Conservation (phyloP, 2,888 invertebrate genomes). For the Cerastoderma edule region DNA sequence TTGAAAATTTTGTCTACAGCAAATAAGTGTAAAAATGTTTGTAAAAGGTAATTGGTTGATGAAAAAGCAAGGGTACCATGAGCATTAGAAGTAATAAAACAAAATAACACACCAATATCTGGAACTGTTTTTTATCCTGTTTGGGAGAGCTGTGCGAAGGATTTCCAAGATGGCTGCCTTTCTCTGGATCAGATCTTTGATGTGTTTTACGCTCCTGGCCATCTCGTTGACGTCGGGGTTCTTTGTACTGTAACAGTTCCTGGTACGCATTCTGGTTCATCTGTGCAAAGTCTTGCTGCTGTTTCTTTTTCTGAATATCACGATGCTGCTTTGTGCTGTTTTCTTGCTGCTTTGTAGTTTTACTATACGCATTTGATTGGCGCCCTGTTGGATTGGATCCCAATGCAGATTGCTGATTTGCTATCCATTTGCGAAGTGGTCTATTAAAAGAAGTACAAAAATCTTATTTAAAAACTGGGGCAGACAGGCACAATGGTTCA, state of each 20-base stretch:
- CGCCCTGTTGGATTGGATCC: conserved; percentile 14
- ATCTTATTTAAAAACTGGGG: too few species aligned
- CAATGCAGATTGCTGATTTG: conserved; percentile 18
- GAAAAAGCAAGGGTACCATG: too few species aligned
- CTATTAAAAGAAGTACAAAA: conserved; percentile 51
- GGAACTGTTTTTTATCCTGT: conserved; percentile 61
- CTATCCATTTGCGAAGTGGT: conserved; percentile 66
- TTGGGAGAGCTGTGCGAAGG: conserved; percentile 55
- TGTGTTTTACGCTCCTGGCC: conserved; percentile 16
- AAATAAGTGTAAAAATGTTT: not conserved
- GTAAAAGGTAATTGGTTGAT: not conserved
- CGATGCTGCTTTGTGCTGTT: conserved; percentile 49
- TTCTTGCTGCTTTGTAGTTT: conserved; percentile 40
- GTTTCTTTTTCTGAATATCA: conserved; percentile 68
- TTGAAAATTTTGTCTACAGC: not conserved
- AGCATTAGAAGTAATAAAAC: too few species aligned
- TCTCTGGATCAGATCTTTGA: conserved; percentile 35
- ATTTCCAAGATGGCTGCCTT: conserved; percentile 18
- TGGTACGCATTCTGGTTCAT: conserved; percentile 71
- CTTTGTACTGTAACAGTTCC: conserved; percentile 67
- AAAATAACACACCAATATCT: conserved; percentile 66
- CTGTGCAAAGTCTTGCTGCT: conserved; percentile 71
- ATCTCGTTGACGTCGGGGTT: conserved; percentile 36
- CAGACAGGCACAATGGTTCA: too few species aligned
- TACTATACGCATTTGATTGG: conserved; percentile 17